phyloP scores from a whole-genome alignment of 2,113 vertebrate species.

The Mormyrus iriodes region DNA sequence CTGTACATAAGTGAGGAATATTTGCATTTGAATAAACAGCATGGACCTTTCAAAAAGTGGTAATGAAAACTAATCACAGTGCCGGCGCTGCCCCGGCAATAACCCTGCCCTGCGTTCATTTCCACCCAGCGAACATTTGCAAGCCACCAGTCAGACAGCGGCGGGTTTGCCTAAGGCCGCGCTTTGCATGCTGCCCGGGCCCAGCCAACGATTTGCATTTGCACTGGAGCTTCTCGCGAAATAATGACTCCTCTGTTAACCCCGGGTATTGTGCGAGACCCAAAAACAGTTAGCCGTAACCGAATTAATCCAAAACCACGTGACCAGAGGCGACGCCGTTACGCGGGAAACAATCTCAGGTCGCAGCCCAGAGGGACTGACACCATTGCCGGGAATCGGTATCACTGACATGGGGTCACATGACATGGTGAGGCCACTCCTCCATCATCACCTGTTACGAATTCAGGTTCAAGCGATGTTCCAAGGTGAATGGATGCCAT shows the following conservation, averaged over 20 bases:
- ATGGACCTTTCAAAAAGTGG: neutral
- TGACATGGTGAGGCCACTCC: neutral
- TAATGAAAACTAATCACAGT: neutral
- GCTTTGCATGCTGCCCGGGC: slow-evolving; percentile 52
- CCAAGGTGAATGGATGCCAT: neutral
- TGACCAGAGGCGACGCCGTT: too few species aligned
- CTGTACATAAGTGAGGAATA: neutral
- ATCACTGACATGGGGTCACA: neutral
- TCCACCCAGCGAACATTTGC: slow-evolving; percentile 10
- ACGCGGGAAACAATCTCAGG: too few species aligned
- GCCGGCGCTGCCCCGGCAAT: neutral
- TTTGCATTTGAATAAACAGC: slow-evolving; percentile 9
- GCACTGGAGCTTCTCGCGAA: slow-evolving; percentile 28
- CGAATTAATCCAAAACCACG: neutral
- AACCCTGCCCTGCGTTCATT: slow-evolving; percentile 1
- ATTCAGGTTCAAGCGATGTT: neutral
- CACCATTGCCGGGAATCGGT: neutral
- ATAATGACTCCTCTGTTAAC: slow-evolving; percentile 31
- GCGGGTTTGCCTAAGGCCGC: slow-evolving; percentile 24
- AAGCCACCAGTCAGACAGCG: slow-evolving; percentile 17
- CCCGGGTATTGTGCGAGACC: neutral
- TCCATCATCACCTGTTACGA: neutral
- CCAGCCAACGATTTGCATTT: slow-evolving; percentile 51
- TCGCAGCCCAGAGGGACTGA: neutral
- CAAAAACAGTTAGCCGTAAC: slow-evolving; percentile 8